Percentiles rank a stretch among this genome's conserved stretches.
These are phyloP conservation scores for Coptotermes formosanus DNA, from an alignment of 1,140 invertebrate genomes.

Conservation along the genomic window DNA sequence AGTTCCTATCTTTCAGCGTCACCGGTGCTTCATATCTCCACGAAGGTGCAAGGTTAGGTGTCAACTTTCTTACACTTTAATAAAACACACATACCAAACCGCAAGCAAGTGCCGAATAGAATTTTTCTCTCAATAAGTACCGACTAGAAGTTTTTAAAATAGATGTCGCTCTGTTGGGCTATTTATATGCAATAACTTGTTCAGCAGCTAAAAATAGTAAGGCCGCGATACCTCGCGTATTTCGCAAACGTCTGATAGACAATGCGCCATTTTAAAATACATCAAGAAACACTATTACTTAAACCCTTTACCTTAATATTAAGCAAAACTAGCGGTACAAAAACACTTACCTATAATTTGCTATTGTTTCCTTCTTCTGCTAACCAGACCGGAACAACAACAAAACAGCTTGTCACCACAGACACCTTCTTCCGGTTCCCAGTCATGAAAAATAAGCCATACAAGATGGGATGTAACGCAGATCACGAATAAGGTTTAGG, in stretches of 20 bases:
- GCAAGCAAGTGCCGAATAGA: not conserved
- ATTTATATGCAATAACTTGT: slow-evolving; percentile 21
- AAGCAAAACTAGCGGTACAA: not conserved
- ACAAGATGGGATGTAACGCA: not conserved
- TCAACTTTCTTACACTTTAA: not conserved
- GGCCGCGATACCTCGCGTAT: not conserved
- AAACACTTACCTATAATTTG: not conserved
- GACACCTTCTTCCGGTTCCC: not conserved
- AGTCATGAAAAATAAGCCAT: not conserved
- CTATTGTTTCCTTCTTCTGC: slow-evolving; percentile 3
- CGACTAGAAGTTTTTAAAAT: slow-evolving; percentile 10
- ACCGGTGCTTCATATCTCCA: not conserved
- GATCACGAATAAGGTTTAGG: no score
- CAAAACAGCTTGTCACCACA: not conserved
- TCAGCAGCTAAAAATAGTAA: slow-evolving; percentile 23
- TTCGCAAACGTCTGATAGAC: not conserved
- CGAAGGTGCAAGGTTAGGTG: not conserved
- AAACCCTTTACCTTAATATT: not conserved
- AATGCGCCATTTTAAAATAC: not conserved
- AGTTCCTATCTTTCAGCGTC: not conserved
- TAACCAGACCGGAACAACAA: slow-evolving; percentile 19
- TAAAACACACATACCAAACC: not conserved
- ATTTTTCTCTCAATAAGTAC: not conserved
- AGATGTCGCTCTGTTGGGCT: slow-evolving; percentile 5
- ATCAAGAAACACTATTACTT: not conserved